Conservation (phyloP, 2,113 vertebrate species). For the Balaeniceps rex region DNA sequence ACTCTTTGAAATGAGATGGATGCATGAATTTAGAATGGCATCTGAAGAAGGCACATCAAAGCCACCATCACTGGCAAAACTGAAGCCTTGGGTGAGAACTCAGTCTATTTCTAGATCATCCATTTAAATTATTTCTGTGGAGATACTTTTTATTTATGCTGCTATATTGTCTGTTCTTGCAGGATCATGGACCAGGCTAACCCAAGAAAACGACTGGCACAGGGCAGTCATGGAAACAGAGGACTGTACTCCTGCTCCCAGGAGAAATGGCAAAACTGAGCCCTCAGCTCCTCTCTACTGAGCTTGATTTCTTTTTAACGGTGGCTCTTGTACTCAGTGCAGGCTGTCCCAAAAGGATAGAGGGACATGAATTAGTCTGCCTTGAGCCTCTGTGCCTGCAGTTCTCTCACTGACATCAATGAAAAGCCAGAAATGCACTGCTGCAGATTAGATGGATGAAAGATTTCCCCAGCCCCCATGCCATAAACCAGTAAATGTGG, state of each 20-base stretch:
- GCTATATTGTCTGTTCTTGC: neutral
- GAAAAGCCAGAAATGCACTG: neutral
- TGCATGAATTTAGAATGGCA: conserved; percentile 1
- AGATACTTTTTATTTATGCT: conserved; percentile 1
- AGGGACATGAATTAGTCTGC: neutral
- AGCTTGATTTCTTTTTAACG: neutral
- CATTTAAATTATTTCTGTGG: neutral
- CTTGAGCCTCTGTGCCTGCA: neutral
- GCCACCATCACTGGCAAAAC: neutral
- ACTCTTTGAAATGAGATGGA: neutral
- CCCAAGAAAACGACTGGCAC: neutral
- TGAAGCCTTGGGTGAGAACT: neutral
- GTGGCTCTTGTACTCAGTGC: neutral
- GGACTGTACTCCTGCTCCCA: neutral
- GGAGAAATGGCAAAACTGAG: neutral
- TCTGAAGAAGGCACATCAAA: conserved; percentile 6
- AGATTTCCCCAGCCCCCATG: neutral
- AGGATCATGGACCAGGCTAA: neutral
- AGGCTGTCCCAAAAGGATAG: neutral
- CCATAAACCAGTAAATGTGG: neutral
- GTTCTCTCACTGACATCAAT: neutral
- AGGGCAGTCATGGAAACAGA: neutral
- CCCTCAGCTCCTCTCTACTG: neutral
- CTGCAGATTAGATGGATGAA: neutral
- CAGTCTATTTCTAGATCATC: neutral